These are phyloP conservation scores for Patella caerulea DNA, from an alignment of 2,888 invertebrate genomes.

Conservation along the genomic window DNA sequence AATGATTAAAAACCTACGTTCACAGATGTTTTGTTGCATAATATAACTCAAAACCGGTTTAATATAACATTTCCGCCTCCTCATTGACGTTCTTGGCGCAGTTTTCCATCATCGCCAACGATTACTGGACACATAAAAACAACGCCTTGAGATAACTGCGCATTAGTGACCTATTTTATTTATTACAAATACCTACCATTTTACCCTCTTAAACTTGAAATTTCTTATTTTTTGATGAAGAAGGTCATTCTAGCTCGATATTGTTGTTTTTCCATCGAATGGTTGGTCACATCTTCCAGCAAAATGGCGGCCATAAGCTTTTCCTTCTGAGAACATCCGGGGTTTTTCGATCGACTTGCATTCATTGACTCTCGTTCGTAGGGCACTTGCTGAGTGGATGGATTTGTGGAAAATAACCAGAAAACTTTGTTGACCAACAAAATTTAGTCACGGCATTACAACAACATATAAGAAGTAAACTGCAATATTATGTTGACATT, in stretches of 20 bases:
- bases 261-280: neutral
- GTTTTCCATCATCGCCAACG: conserved; percentile 5
- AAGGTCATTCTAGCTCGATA: neutral
- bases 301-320: conserved; percentile 6
- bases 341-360: neutral
- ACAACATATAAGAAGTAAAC: too few species aligned
- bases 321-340: neutral
- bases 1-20: too few species aligned
- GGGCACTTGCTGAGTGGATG: too few species aligned
- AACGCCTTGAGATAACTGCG: neutral
- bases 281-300: conserved; percentile 7
- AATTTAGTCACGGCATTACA: too few species aligned
- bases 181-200: neutral
- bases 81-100: neutral
- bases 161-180: neutral
- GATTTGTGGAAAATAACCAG: too few species aligned
- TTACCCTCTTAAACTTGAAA: neutral
- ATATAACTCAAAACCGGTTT: too few species aligned
- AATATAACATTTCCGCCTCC: too few species aligned
- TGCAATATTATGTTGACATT: too few species aligned
- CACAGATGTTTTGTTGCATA: too few species aligned
- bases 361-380: too few species aligned
- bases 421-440: too few species aligned
- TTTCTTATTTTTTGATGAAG: neutral
- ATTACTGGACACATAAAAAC: neutral